Conservation (phyloP, 2,113 vertebrate genomes). For the Colossoma macropomum region DNA sequence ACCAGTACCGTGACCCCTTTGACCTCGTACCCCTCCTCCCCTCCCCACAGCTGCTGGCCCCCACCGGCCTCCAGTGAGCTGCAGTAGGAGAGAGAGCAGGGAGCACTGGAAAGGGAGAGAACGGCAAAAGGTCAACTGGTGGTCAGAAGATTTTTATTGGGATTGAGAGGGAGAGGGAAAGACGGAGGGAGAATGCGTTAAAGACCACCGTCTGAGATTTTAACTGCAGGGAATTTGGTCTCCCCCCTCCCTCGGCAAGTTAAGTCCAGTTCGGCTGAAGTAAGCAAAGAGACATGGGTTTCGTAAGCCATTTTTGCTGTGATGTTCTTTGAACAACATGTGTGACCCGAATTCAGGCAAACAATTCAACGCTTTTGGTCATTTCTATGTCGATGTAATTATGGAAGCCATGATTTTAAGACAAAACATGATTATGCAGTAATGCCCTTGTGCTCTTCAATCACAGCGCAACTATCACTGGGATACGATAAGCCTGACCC, state of each 20-base stretch:
- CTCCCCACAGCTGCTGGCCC: slow-evolving; percentile 72
- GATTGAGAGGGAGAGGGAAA: slow-evolving; percentile 66
- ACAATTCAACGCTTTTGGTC: background rate
- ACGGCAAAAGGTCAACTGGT: slow-evolving; percentile 77
- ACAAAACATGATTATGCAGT: background rate
- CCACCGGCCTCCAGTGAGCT: slow-evolving; percentile 65
- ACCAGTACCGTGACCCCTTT: slow-evolving; percentile 77
- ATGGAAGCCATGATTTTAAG: background rate
- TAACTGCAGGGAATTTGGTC: slow-evolving; percentile 75
- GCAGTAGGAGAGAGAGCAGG: slow-evolving; percentile 46
- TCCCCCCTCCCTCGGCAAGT: slow-evolving; percentile 64
- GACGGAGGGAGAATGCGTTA: slow-evolving; percentile 71
- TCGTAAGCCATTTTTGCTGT: slow-evolving; percentile 1
- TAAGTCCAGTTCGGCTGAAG: slow-evolving; percentile 45
- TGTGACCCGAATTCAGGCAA: background rate
- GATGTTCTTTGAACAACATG: background rate
- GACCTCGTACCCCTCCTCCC: slow-evolving; percentile 74
- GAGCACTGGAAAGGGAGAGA: slow-evolving; percentile 53
- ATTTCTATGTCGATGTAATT: slow-evolving; percentile 6
- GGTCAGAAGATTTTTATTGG: slow-evolving; percentile 83
- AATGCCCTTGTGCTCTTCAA: slow-evolving; percentile 12
- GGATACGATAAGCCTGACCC: slow-evolving; percentile 23
- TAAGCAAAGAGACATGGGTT: background rate
- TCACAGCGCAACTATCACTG: background rate
- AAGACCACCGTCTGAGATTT: slow-evolving; percentile 81